Conservation (phyloP, 1,140 invertebrate genomes). For the Batillaria attramentaria region DNA sequence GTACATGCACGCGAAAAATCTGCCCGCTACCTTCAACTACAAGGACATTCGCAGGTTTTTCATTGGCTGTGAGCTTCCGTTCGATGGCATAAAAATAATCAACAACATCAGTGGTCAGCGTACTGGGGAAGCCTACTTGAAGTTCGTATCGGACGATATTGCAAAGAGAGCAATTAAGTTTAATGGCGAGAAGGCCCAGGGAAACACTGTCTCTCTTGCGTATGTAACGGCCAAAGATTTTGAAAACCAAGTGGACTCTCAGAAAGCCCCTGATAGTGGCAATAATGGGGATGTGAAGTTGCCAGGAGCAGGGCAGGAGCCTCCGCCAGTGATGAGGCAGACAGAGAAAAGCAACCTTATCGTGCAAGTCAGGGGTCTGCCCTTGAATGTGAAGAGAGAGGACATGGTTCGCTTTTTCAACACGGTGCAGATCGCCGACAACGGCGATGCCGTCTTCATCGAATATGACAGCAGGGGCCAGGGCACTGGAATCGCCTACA, state of each 20-base stretch:
- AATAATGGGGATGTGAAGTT: no score
- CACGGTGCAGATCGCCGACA: conserved; percentile 45
- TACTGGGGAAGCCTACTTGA: conserved; percentile 85
- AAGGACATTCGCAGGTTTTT: conserved; percentile 87
- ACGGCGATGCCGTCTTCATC: conserved; percentile 78
- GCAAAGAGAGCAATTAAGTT: conserved; percentile 80
- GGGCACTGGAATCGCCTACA: conserved; percentile 77
- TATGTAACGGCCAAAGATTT: conserved; percentile 59
- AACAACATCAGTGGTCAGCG: conserved; percentile 85
- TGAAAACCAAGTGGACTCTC: conserved; percentile 41
- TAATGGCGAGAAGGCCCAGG: conserved; percentile 70
- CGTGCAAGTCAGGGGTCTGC: conserved; percentile 50
- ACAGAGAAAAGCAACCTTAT: conserved; percentile 25
- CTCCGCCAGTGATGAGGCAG: conserved; percentile 23
- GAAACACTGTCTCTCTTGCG: conserved; percentile 58
- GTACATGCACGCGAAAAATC: conserved; percentile 49
- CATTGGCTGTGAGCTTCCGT: conserved; percentile 82
- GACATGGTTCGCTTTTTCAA: conserved; percentile 55
- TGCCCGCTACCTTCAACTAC: conserved; percentile 59
- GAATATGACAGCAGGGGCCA: conserved; percentile 76
- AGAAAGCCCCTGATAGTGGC: conserved; percentile 26
- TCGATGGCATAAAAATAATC: conserved; percentile 88
- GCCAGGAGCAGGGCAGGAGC: conserved; percentile 19
- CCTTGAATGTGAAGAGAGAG: conserved; percentile 42
- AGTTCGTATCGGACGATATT: conserved; percentile 79